phyloP scores from a whole-genome alignment of 2,113 vertebrate species.

The Limanda limanda region DNA sequence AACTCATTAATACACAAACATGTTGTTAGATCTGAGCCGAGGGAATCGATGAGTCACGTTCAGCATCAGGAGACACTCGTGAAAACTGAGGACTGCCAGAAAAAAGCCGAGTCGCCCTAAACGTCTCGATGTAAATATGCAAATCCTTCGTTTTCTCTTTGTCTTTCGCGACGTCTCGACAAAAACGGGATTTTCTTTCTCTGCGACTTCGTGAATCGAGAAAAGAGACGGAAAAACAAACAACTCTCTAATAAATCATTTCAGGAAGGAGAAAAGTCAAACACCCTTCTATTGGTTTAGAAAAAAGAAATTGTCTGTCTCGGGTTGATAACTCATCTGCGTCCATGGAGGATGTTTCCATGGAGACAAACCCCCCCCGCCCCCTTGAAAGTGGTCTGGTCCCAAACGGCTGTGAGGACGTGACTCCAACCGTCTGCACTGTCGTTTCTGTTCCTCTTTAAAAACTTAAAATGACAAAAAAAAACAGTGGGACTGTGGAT shows the following conservation, averaged over 20 bases:
- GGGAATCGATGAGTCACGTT: constrained; percentile 55
- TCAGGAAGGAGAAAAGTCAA: constrained; percentile 16
- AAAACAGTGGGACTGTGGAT: constrained; percentile 45
- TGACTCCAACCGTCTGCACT: constrained; percentile 25
- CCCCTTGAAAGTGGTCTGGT: not conserved
- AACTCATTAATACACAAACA: too few species aligned
- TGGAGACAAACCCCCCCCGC: constrained; percentile 42
- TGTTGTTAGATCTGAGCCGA: not conserved
- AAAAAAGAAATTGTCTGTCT: too few species aligned
- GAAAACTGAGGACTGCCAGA: constrained; percentile 55
- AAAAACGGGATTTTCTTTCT: constrained; percentile 19
- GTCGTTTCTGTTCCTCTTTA: constrained; percentile 26
- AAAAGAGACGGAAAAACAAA: constrained; percentile 1
- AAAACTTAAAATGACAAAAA: not conserved
- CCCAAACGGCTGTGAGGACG: constrained; percentile 30
- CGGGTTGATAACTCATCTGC: constrained; percentile 2
- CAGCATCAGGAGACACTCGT: constrained; percentile 56
- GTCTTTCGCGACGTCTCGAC: constrained; percentile 43
- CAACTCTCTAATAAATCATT: constrained; percentile 12
- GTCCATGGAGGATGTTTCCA: constrained; percentile 55
- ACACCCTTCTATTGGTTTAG: not conserved
- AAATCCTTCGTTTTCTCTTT: constrained; percentile 59
- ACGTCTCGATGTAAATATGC: constrained; percentile 77
- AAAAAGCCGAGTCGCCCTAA: constrained; percentile 40
- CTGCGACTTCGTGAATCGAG: constrained; percentile 46